Conservation (phyloP, 92 coral and sea anemone genomes). For the Ricordea florida region DNA sequence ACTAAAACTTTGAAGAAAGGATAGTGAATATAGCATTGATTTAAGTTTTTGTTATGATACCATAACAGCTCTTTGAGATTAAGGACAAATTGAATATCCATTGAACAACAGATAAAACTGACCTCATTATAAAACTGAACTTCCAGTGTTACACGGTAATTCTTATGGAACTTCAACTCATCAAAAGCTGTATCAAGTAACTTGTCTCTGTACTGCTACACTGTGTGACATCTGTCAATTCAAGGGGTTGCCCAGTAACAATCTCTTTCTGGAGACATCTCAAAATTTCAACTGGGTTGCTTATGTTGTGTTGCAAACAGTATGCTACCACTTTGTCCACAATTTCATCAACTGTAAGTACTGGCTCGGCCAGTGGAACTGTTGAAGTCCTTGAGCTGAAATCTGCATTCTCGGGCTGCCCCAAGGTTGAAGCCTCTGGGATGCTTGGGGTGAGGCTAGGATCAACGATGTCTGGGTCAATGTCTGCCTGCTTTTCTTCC, state of each 20-base stretch:
- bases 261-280: slow-evolving; percentile 30
- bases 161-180: not conserved
- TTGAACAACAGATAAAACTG: no score
- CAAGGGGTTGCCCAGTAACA: slow-evolving; percentile 20
- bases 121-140: slow-evolving; percentile 42
- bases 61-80: no score
- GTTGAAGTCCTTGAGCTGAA: not conserved
- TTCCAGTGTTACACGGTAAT: slow-evolving; percentile 19
- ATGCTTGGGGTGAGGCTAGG: no score
- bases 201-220: slow-evolving; percentile 9
- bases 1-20: not conserved
- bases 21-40: no score
- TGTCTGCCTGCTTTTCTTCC: not conserved
- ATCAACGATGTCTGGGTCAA: not conserved
- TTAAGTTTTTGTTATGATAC: no score
- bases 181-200: slow-evolving; percentile 28
- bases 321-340: slow-evolving; percentile 23
- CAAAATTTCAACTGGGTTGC: slow-evolving; percentile 30
- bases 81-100: no score
- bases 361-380: not conserved
- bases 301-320: not conserved
- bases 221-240: slow-evolving; percentile 1
- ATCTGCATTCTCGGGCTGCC: not conserved
- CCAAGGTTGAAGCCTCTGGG: not conserved
- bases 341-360: not conserved